Conservation (phyloP, 2,888 invertebrate genomes). For the Desoria tigrina region DNA sequence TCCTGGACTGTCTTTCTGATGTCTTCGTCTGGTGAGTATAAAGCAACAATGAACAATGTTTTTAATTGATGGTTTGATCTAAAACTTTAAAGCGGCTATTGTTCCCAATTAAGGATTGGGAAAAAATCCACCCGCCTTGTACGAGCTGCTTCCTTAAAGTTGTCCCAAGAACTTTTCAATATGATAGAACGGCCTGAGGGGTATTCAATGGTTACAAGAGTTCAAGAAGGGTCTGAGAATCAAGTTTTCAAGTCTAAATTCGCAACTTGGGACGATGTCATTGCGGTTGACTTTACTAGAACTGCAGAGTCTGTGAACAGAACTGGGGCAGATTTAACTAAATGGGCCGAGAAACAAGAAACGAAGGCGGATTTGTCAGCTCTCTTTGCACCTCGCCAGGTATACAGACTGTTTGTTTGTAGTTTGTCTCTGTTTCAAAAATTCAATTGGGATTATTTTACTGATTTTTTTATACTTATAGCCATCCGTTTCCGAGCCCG, state of each 20-base stretch:
- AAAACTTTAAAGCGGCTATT: too few relatives aligned
- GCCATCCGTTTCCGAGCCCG: conserved; percentile 77
- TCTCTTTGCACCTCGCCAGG: conserved; percentile 82
- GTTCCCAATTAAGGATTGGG: conserved; percentile 80
- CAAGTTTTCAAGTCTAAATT: conserved; percentile 96
- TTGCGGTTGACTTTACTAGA: conserved; percentile 97
- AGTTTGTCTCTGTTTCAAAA: too few relatives aligned
- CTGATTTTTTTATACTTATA: too few relatives aligned
- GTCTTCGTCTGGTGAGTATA: conserved; percentile 84
- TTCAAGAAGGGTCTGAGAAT: conserved; percentile 88
- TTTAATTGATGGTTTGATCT: not conserved
- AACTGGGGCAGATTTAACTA: conserved; percentile 92
- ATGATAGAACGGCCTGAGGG: conserved; percentile 78
- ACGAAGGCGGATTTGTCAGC: conserved; percentile 93
- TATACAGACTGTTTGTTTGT: too few relatives aligned
- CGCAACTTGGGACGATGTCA: conserved; percentile 96
- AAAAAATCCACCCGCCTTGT: conserved; percentile 94
- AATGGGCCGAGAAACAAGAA: conserved; percentile 86
- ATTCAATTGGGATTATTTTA: too few relatives aligned
- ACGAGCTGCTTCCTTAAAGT: conserved; percentile 90
- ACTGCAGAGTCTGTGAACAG: conserved; percentile 95
- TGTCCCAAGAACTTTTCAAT: conserved; percentile 92
- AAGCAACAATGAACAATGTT: too few relatives aligned
- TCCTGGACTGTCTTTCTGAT: conserved; percentile 90
- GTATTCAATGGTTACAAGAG: conserved; percentile 82